A percentile compares a stretch with the other conserved stretches of the same genome.
phyloP scores from a whole-genome alignment of 2,888 invertebrate species.

The Pomacea canaliculata region DNA sequence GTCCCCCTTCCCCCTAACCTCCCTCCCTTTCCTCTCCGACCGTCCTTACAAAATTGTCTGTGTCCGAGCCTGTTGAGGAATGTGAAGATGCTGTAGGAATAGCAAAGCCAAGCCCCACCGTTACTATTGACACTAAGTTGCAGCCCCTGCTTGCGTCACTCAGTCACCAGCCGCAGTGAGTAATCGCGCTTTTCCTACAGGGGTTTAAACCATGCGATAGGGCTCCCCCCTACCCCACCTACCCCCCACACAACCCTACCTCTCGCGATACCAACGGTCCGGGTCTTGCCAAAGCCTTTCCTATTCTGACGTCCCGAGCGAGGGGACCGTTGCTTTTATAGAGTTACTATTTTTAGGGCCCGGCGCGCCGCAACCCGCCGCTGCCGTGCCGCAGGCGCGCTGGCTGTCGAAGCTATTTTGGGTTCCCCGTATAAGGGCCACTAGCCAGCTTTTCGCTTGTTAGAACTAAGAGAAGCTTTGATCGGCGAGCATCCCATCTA shows the following conservation, averaged over 20 bases:
- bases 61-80: constrained; percentile 1
- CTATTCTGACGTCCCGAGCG: too few relatives aligned
- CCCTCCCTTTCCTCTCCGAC: background rate
- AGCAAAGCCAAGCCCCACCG: constrained; percentile 5
- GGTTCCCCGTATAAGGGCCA: constrained; percentile 8
- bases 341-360: constrained; percentile 5
- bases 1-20: background rate
- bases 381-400: background rate
- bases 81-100: constrained; percentile 14
- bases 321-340: background rate
- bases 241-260: background rate
- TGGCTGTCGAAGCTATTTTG: constrained; percentile 3
- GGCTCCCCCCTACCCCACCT: background rate
- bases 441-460: too few relatives aligned
- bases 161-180: background rate
- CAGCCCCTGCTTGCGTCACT: constrained; percentile 13
- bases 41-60: background rate
- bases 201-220: background rate
- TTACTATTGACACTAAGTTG: constrained; percentile 20
- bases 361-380: background rate
- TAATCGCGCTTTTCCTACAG: background rate
- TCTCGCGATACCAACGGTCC: constrained; percentile 9
- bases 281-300: background rate
- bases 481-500: background rate
- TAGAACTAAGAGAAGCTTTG: constrained; percentile 1